Evolutionary conservation across 2,797 vertebrate species (phyloP).

Genomic region (Fistularia tabacaria): DNA sequence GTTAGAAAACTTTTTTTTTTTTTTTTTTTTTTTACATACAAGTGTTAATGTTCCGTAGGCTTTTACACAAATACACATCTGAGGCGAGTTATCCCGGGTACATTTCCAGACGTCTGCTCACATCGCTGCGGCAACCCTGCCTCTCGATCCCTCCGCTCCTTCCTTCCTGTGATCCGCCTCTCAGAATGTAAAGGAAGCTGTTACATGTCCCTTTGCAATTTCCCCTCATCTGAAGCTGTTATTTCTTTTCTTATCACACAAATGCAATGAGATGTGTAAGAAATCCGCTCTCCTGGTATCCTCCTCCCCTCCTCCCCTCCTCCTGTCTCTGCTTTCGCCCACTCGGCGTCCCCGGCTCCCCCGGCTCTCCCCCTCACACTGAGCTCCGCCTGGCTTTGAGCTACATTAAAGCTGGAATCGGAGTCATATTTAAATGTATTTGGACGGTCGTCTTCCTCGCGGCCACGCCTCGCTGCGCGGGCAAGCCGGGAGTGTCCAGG

Average conservation of each 20-base stretch:
- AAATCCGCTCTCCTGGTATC: constrained; percentile 44
- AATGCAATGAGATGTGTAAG: constrained; percentile 39
- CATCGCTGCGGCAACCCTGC: constrained; percentile 25
- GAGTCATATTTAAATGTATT: constrained; percentile 39
- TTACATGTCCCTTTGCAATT: constrained; percentile 45
- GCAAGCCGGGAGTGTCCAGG: constrained; percentile 52
- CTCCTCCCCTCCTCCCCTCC: constrained; percentile 34
- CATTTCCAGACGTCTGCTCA: constrained; percentile 40
- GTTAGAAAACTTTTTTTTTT: constrained; percentile 12
- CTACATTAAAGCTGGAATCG: constrained; percentile 37
- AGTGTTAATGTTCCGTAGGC: constrained; percentile 21
- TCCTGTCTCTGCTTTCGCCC: constrained; percentile 33
- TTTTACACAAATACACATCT: constrained; percentile 37
- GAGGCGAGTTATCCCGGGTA: constrained; percentile 31
- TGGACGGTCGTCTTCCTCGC: constrained; percentile 9
- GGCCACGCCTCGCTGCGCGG: no score
- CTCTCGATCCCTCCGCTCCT: constrained; percentile 22
- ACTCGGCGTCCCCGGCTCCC: constrained; percentile 42
- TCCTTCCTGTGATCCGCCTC: constrained; percentile 45
- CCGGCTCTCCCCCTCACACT: constrained; percentile 10
- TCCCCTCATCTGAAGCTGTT: constrained; percentile 42
- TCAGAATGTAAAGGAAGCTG: constrained; percentile 46
- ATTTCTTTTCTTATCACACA: constrained; percentile 47
- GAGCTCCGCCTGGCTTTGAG: constrained; percentile 40
- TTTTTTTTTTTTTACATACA: constrained; percentile 17